Evolutionary conservation across 2,797 vertebrate species (phyloP).

Genomic region (Myripristis jacobus): DNA sequence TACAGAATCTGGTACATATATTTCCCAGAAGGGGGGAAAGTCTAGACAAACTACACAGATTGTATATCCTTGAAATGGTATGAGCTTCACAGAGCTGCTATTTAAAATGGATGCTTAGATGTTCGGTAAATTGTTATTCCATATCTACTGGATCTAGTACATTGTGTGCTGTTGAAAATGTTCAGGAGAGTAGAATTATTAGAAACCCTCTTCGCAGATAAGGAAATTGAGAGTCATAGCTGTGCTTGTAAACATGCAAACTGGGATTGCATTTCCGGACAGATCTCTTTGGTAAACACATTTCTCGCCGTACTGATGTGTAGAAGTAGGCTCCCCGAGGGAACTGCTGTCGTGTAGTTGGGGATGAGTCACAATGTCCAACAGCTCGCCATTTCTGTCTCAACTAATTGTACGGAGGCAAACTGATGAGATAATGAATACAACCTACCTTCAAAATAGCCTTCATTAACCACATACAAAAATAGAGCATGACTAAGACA

Average conservation of each 20-base stretch:
- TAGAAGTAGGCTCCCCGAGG: conserved; percentile 10
- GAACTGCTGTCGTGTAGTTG: conserved; percentile 26
- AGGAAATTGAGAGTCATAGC: background rate
- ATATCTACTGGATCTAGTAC: background rate
- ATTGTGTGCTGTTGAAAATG: background rate
- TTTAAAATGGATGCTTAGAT: conserved; percentile 8
- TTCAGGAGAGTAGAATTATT: conserved; percentile 1
- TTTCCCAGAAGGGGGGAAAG: background rate
- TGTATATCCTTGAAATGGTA: background rate
- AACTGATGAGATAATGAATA: conserved; percentile 6
- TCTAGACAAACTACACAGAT: background rate
- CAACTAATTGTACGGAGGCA: conserved; percentile 13
- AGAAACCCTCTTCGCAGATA: background rate
- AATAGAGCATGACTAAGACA: conserved; percentile 1
- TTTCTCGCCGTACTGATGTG: conserved; percentile 17
- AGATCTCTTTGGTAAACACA: conserved; percentile 8
- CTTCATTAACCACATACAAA: background rate
- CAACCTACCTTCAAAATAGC: conserved; percentile 5
- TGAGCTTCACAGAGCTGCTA: background rate
- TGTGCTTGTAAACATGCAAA: background rate
- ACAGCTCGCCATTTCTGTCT: conserved; percentile 31
- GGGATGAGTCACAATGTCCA: conserved; percentile 40
- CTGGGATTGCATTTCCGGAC: conserved; percentile 7
- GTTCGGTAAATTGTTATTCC: conserved; percentile 23
- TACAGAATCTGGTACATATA: background rate